These are phyloP conservation scores for Pimephales promelas DNA, from an alignment of 2,113 vertebrate species.

Conservation along the genomic window DNA sequence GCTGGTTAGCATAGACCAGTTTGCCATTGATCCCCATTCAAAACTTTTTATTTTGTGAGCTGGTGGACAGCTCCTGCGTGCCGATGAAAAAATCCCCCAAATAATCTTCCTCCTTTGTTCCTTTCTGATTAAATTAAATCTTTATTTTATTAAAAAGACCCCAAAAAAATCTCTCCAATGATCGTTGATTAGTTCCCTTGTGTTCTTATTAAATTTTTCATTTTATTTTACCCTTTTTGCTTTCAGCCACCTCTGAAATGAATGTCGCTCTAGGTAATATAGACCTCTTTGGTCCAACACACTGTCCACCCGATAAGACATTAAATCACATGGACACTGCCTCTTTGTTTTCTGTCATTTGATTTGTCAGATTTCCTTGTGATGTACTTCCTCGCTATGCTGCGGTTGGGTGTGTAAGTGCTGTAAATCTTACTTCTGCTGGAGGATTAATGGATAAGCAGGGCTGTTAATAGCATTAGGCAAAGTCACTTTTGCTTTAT, in stretches of 20 bases:
- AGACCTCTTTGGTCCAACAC: background rate
- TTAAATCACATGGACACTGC: background rate
- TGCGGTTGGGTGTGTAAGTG: background rate
- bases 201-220: background rate
- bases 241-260: background rate
- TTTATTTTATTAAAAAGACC: no score
- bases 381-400: background rate
- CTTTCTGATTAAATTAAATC: no score
- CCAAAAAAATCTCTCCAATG: no score
- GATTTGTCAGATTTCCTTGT: background rate
- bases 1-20: background rate
- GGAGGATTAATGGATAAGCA: constrained; percentile 20
- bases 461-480: constrained; percentile 48
- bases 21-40: no score
- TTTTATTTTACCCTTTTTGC: background rate
- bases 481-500: constrained; percentile 37
- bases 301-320: background rate
- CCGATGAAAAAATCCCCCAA: no score
- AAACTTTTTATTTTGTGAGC: no score
- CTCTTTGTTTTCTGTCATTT: background rate
- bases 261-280: background rate
- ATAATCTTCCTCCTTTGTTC: no score
- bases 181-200: no score
- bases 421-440: constrained; percentile 16
- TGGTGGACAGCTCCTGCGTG: no score